phyloP scores from a whole-genome alignment of 2,113 vertebrate genomes.

The Myiozetetes cayanensis region DNA sequence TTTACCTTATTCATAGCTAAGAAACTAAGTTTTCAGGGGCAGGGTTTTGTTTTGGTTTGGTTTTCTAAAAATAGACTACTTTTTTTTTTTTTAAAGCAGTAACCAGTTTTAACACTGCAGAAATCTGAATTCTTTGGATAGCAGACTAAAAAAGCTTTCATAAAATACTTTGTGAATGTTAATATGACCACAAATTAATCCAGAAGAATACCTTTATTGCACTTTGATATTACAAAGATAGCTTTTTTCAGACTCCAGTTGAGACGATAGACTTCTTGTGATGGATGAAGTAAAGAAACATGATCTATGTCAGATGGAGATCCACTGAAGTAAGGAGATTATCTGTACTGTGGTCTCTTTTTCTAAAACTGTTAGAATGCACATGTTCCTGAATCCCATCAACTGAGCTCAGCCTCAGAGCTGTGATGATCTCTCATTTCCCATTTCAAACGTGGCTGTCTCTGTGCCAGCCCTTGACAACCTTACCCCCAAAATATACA shows the following conservation, averaged over 20 bases:
- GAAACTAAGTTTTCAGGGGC: background rate
- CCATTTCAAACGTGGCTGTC: background rate
- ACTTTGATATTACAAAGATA: background rate
- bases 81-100: too few species aligned
- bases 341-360: background rate
- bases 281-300: background rate
- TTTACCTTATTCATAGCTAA: background rate
- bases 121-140: background rate
- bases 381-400: background rate
- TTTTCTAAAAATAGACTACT: background rate
- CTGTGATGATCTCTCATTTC: background rate
- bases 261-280: background rate
- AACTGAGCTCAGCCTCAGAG: background rate
- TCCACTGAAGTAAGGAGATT: background rate
- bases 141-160: background rate
- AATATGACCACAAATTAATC: background rate
- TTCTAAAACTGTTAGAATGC: background rate
- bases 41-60: fast-evolving
- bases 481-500: background rate
- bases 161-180: background rate
- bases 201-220: background rate
- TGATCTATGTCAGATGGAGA: background rate
- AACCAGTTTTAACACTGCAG: background rate
- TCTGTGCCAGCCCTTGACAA: background rate
- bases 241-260: background rate